phyloP scores from a whole-genome alignment of 2,113 vertebrate species.

The Sceloporus tristichus region DNA sequence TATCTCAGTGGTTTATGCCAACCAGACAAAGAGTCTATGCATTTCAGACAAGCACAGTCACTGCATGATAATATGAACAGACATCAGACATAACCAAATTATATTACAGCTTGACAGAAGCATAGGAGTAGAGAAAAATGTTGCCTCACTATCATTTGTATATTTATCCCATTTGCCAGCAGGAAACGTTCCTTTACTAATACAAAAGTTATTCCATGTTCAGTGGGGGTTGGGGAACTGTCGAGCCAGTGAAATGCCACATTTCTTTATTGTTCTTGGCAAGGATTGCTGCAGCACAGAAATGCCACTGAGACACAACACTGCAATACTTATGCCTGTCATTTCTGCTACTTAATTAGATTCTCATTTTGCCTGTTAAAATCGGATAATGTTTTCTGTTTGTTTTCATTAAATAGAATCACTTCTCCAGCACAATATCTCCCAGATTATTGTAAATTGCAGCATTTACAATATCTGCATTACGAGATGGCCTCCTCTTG shows the following conservation, averaged over 20 bases:
- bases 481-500: not conserved
- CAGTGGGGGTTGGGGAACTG: not conserved
- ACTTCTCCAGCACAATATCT: conserved; percentile 39
- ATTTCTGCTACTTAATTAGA: conserved; percentile 60
- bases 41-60: not conserved
- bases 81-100: conserved; percentile 42
- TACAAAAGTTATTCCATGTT: conserved; percentile 27
- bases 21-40: not conserved
- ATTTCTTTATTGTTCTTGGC: conserved; percentile 44
- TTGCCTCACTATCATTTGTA: conserved; percentile 37
- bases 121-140: conserved; percentile 26
- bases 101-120: conserved; percentile 47
- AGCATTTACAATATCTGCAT: conserved; percentile 20
- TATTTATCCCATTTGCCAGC: conserved; percentile 45
- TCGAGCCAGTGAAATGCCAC: not conserved
- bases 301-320: conserved; percentile 49
- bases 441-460: conserved; percentile 39
- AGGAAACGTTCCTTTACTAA: conserved; percentile 30
- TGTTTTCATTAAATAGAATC: conserved; percentile 61
- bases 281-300: conserved; percentile 25
- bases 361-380: conserved; percentile 57
- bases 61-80: conserved; percentile 39
- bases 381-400: conserved; percentile 55
- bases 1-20: conserved; percentile 12
- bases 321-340: conserved; percentile 32